Percentiles rank a stretch among this genome's conserved stretches.
phyloP scores from a whole-genome alignment of 2,797 vertebrate genomes.

The Spheniscus humboldti region DNA sequence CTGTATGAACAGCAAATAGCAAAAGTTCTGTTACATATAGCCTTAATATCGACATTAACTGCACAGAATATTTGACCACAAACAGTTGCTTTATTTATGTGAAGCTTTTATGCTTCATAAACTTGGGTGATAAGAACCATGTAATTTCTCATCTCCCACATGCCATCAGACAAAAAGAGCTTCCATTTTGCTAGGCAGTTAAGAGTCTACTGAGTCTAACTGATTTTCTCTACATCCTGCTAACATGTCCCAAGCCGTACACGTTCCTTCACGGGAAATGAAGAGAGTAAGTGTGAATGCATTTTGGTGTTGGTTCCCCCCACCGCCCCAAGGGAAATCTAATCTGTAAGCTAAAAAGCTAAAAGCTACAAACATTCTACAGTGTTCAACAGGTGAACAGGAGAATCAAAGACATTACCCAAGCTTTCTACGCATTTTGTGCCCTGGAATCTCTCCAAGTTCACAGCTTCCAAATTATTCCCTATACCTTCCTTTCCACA shows the following conservation, averaged over 20 bases:
- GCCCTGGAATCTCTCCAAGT: background rate
- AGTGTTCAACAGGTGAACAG: background rate
- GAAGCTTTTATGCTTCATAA: background rate
- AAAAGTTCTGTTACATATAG: background rate
- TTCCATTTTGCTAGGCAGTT: background rate
- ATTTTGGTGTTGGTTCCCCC: background rate
- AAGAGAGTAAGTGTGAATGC: background rate
- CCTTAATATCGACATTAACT: background rate
- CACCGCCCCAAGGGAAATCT: background rate
- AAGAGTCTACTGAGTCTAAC: background rate
- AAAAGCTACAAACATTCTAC: background rate
- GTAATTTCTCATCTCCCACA: background rate
- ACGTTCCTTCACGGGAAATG: background rate
- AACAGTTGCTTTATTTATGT: background rate
- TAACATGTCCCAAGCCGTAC: background rate
- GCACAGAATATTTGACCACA: background rate
- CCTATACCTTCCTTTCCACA: background rate
- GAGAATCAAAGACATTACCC: background rate
- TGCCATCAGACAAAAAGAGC: background rate
- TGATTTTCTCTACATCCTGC: background rate
- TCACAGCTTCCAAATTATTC: background rate
- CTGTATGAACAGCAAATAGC: background rate
- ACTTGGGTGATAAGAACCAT: background rate
- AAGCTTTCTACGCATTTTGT: background rate
- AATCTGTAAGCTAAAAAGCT: background rate